Conservation (phyloP, 2,113 vertebrate genomes). For the Fulica atra region DNA sequence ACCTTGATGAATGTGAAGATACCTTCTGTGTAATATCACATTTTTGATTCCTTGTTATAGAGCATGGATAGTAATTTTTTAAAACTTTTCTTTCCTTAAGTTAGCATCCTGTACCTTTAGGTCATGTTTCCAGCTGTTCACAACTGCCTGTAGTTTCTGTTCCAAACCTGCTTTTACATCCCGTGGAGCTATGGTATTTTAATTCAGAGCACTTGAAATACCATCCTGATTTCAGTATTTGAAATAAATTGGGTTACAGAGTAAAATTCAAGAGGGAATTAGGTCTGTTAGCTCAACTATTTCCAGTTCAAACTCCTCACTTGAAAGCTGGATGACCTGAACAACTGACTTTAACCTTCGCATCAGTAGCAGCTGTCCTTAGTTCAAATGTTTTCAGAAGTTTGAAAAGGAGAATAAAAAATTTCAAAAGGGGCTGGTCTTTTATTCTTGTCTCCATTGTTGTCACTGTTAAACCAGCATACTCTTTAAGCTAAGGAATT, state of each 20-base stretch:
- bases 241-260: not conserved
- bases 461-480: not conserved
- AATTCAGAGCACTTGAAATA: not conserved
- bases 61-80: not conserved
- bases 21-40: not conserved
- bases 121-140: not conserved
- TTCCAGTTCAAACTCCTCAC: not conserved
- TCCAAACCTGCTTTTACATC: not conserved
- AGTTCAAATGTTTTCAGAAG: not conserved
- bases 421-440: not conserved
- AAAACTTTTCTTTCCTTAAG: not conserved
- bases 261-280: not conserved
- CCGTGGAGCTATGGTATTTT: not conserved
- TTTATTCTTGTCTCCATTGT: not conserved
- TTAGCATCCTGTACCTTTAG: not conserved
- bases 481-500: not conserved
- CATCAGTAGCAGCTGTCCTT: not conserved
- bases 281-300: not conserved
- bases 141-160: not conserved
- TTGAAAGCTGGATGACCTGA: not conserved
- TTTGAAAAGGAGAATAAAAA: not conserved
- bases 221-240: not conserved
- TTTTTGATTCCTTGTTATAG: not conserved
- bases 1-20: not conserved
- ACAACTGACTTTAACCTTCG: not conserved